Conservation (phyloP, 2,113 vertebrate genomes). For the Etia nguti region DNA sequence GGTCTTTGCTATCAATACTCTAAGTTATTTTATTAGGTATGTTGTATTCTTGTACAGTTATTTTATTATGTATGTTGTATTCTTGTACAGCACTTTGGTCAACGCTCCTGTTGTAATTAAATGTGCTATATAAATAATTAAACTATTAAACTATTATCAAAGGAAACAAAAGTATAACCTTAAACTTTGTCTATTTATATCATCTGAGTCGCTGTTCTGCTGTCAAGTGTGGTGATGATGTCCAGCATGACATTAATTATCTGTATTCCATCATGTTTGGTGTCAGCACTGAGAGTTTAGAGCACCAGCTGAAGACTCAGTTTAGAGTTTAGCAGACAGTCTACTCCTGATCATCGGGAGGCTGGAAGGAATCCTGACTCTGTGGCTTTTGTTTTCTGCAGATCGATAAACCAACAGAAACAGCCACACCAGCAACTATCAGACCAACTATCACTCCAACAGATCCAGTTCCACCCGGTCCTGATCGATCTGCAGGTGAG, state of each 20-base stretch:
- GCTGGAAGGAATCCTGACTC: background rate
- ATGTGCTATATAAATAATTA: too few species aligned
- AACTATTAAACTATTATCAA: background rate
- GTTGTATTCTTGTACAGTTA: too few species aligned
- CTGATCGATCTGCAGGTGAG: background rate
- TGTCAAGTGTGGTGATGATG: background rate
- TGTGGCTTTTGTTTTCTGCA: background rate
- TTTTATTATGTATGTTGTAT: too few species aligned
- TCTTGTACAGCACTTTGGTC: too few species aligned
- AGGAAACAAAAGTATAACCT: background rate
- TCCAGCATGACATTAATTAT: background rate
- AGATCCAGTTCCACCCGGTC: background rate
- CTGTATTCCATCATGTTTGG: background rate
- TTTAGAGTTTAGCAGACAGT: background rate
- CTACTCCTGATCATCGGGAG: background rate
- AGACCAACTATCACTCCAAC: background rate
- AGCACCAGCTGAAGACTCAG: fast-evolving
- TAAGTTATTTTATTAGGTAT: too few species aligned
- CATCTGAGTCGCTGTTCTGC: background rate
- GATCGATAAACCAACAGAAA: background rate
- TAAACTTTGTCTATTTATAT: background rate
- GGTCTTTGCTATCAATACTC: too few species aligned
- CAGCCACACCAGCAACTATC: background rate
- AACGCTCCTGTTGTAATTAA: too few species aligned
- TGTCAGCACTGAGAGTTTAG: background rate